Percentiles rank a stretch among this genome's conserved stretches.
phyloP scores from a whole-genome alignment of 2,888 invertebrate genomes.

The Sesia bembeciformis region DNA sequence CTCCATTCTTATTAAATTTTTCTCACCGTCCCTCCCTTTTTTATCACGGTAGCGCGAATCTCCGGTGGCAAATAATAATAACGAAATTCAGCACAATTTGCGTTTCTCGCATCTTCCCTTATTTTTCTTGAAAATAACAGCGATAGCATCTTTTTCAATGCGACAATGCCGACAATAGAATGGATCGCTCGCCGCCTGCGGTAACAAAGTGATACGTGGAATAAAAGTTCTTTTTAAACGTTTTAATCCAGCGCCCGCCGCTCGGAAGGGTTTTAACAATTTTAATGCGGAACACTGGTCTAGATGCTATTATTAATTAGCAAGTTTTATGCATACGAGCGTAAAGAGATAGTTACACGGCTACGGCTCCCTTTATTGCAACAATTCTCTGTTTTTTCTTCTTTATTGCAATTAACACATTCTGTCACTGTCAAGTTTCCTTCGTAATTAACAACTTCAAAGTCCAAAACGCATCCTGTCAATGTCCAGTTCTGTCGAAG shows the following conservation, averaged over 20 bases:
- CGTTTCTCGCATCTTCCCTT: conserved; percentile 26
- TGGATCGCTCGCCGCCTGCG: conserved; percentile 11
- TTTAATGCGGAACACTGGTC: conserved; percentile 20
- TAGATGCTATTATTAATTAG: conserved; percentile 35
- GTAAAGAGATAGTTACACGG: conserved; percentile 22
- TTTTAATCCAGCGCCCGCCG: background rate
- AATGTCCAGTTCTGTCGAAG: no score
- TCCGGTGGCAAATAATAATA: conserved; percentile 52
- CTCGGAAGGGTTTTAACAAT: conserved; percentile 23
- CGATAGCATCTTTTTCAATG: conserved; percentile 37
- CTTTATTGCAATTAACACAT: no score
- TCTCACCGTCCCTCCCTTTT: conserved; percentile 23
- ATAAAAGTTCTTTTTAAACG: background rate
- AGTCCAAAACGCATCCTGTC: no score
- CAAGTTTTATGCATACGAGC: conserved; percentile 30
- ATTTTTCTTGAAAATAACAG: conserved; percentile 25
- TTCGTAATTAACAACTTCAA: no score
- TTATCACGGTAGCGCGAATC: conserved; percentile 36
- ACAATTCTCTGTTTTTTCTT: conserved; percentile 7
- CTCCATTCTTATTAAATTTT: conserved; percentile 45
- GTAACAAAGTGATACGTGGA: background rate
- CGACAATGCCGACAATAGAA: conserved; percentile 39
- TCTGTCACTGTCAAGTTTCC: no score
- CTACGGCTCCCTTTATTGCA: conserved; percentile 20
- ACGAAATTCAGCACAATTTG: conserved; percentile 53